These are phyloP conservation scores for Andrena minutula DNA, from an alignment of 2,888 invertebrate species.

Conservation along the genomic window DNA sequence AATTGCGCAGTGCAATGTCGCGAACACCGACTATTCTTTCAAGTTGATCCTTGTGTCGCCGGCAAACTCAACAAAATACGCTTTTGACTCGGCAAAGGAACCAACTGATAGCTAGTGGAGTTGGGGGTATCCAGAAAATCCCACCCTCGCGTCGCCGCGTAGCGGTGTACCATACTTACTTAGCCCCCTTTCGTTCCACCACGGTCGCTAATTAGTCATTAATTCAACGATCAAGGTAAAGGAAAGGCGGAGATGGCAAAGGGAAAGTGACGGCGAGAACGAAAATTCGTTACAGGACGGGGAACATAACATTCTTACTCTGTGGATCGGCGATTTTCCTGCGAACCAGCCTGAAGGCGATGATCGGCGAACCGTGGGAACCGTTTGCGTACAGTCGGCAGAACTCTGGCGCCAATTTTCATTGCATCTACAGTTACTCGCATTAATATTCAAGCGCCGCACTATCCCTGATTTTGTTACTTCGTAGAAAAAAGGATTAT, in stretches of 20 bases:
- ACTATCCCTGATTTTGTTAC: too few species aligned
- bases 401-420: conserved; percentile 38
- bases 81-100: too few species aligned
- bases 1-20: conserved; percentile 1
- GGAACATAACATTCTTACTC: conserved; percentile 17
- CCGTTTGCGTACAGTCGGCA: conserved; percentile 18
- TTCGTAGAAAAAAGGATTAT: too few species aligned
- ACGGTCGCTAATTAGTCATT: conserved; percentile 1
- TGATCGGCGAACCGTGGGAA: conserved; percentile 47
- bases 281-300: conserved; percentile 24
- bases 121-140: neutral
- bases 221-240: neutral
- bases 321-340: conserved; percentile 40
- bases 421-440: conserved; percentile 7
- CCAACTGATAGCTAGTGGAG: neutral
- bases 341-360: conserved; percentile 27
- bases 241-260: neutral
- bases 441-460: too few species aligned
- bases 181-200: neutral
- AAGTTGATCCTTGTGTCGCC: too few species aligned
- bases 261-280: conserved; percentile 2
- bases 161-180: neutral
- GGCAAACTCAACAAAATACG: too few species aligned
- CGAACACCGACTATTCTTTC: too few species aligned
- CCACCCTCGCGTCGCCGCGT: neutral